These are phyloP conservation scores for Strix aluco DNA, from an alignment of 2,113 vertebrate genomes.

Conservation along the genomic window DNA sequence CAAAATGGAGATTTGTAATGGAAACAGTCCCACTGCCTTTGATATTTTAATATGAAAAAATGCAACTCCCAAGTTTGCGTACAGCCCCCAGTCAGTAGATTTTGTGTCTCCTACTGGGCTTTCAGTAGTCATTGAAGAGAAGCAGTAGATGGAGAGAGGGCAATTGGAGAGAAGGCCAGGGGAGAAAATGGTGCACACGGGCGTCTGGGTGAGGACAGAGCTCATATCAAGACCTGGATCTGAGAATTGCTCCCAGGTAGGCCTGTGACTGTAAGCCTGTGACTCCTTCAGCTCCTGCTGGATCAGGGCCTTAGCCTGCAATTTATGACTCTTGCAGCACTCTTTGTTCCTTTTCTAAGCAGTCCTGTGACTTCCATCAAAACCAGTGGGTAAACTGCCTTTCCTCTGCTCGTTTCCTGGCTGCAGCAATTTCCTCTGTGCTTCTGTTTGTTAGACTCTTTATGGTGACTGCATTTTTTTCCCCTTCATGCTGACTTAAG, in stretches of 20 bases:
- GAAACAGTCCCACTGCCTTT: neutral
- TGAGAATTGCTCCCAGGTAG: neutral
- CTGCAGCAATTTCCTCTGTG: neutral
- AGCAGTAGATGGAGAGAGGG: neutral
- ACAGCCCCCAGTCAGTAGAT: neutral
- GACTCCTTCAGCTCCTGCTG: neutral
- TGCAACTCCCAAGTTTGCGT: neutral
- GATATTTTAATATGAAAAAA: neutral
- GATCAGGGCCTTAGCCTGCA: neutral
- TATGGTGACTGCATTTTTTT: neutral
- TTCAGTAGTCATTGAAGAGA: neutral
- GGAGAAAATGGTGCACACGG: neutral
- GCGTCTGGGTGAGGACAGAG: neutral
- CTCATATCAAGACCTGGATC: neutral
- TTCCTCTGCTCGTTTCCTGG: neutral
- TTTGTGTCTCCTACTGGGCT: neutral
- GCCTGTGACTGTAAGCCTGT: neutral
- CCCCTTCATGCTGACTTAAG: neutral
- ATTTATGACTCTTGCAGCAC: neutral
- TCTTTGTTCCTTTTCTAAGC: neutral
- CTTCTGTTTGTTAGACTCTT: neutral
- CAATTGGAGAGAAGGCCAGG: neutral
- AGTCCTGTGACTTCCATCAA: neutral
- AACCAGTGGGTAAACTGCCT: slow-evolving; percentile 7
- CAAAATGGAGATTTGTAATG: neutral